These are phyloP conservation scores for Drosophila aldrichi DNA, from an alignment of 2,888 invertebrate species.

Conservation along the genomic window DNA sequence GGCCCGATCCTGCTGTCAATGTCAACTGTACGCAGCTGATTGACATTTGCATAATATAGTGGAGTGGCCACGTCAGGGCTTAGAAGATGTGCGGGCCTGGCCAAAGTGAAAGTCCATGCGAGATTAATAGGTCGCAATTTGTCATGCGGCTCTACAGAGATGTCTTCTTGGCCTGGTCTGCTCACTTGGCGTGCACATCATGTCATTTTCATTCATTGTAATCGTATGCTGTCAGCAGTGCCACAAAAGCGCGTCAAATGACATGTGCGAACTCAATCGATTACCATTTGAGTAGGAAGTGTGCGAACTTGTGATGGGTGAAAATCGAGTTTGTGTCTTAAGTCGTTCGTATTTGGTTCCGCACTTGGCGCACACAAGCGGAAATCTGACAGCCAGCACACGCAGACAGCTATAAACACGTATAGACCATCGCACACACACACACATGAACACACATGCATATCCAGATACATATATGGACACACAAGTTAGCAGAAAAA, in stretches of 20 bases:
- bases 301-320: constrained; percentile 54
- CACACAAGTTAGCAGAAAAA: constrained; percentile 17
- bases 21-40: constrained; percentile 62
- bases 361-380: constrained; percentile 46
- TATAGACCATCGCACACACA: not conserved
- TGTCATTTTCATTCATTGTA: constrained; percentile 73
- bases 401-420: constrained; percentile 12
- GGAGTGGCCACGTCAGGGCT: constrained; percentile 8
- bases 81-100: constrained; percentile 35
- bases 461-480: constrained; percentile 11
- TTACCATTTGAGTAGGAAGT: constrained; percentile 70
- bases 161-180: constrained; percentile 38
- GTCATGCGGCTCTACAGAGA: constrained; percentile 58
- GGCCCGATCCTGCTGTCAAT: constrained; percentile 59
- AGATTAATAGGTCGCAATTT: constrained; percentile 78
- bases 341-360: constrained; percentile 69
- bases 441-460: not conserved
- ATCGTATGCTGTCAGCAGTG: constrained; percentile 71
- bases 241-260: constrained; percentile 72
- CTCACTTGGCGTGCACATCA: constrained; percentile 63
- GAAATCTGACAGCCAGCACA: constrained; percentile 48
- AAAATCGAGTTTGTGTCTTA: constrained; percentile 63
- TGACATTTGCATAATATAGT: constrained; percentile 72
- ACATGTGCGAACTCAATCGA: constrained; percentile 79
- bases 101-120: constrained; percentile 72